phyloP scores from a whole-genome alignment of 1,140 invertebrate genomes.

The Zaprionus lachaisei region DNA sequence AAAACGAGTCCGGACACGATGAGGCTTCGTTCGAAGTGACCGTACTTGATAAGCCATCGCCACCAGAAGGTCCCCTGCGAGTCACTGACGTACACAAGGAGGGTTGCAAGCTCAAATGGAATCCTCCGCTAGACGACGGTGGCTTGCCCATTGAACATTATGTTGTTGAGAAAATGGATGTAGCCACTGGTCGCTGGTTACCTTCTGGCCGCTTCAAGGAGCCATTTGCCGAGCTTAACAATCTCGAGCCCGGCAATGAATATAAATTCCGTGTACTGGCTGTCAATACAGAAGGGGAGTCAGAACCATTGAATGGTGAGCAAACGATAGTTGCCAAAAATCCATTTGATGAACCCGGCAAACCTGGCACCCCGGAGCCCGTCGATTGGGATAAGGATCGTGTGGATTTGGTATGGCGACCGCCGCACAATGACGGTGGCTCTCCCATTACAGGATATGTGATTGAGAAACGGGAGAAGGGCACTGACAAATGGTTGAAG shows the following conservation, averaged over 20 bases:
- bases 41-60: constrained; percentile 94
- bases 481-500: constrained; percentile 93
- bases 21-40: constrained; percentile 95
- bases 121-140: constrained; percentile 95
- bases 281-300: constrained; percentile 97
- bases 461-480: constrained; percentile 97
- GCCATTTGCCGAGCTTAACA: constrained; percentile 93
- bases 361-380: constrained; percentile 94
- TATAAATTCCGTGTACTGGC: constrained; percentile 98
- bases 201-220: constrained; percentile 92
- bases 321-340: constrained; percentile 97
- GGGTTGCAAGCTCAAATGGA: constrained; percentile 97
- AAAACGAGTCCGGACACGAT: constrained; percentile 96
- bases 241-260: constrained; percentile 95
- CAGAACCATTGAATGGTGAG: constrained; percentile 95
- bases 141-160: constrained; percentile 96
- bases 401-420: constrained; percentile 96
- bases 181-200: constrained; percentile 93
- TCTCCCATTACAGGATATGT: constrained; percentile 97
- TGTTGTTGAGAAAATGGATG: constrained; percentile 95
- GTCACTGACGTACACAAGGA: constrained; percentile 96
- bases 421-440: constrained; percentile 95
- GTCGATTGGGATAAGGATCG: constrained; percentile 98
- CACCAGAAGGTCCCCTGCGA: constrained; percentile 96
- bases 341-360: constrained; percentile 97